Percentiles rank a stretch among this genome's conserved stretches.
Conservation (phyloP, 2,888 invertebrate species). For the Agonum fuliginosum region DNA sequence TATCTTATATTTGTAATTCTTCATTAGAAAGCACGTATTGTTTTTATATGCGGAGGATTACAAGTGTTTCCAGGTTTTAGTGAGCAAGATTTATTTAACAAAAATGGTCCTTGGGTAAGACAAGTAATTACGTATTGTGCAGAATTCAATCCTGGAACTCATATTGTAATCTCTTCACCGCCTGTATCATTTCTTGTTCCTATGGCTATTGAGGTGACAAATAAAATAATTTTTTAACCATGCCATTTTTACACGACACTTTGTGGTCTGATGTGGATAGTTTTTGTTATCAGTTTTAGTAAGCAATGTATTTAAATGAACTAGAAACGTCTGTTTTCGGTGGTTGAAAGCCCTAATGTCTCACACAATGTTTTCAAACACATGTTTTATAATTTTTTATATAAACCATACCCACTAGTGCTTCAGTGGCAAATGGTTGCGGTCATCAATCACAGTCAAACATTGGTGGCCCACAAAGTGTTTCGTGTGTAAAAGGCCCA, state of each 20-base stretch:
- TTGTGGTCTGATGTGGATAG: background rate
- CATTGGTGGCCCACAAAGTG: too few relatives aligned
- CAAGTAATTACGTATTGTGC: constrained; percentile 67
- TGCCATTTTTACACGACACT: background rate
- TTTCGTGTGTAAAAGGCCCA: too few relatives aligned
- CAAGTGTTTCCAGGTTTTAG: constrained; percentile 64
- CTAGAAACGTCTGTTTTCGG: too few relatives aligned
- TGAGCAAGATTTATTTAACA: constrained; percentile 67
- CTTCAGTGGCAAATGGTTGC: too few relatives aligned
- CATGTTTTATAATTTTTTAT: too few relatives aligned
- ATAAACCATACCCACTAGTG: too few relatives aligned
- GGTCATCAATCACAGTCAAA: too few relatives aligned
- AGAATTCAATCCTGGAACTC: constrained; percentile 69
- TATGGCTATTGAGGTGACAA: constrained; percentile 70
- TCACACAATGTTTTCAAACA: too few relatives aligned
- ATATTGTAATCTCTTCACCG: constrained; percentile 69
- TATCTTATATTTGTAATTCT: constrained; percentile 9
- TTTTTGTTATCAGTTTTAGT: background rate
- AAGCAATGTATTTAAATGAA: too few relatives aligned
- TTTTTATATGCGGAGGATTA: constrained; percentile 69
- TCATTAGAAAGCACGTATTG: constrained; percentile 67
- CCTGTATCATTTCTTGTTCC: constrained; percentile 70
- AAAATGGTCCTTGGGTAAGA: constrained; percentile 68
- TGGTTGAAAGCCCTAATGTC: too few relatives aligned
- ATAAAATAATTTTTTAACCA: constrained; percentile 55